Conservation (phyloP, 2,797 vertebrate species). For the Cephalopachus bancanus region DNA sequence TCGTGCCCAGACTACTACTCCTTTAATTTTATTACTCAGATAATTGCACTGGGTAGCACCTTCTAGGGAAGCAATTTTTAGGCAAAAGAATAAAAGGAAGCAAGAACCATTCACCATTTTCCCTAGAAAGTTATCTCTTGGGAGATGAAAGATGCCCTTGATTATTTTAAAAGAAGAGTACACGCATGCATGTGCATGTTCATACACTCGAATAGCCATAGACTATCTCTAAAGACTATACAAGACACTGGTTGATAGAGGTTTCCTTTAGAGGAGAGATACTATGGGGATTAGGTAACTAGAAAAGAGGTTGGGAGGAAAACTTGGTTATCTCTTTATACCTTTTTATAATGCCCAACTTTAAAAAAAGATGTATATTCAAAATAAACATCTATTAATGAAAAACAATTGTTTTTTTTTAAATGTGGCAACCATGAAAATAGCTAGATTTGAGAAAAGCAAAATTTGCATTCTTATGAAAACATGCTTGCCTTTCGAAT, state of each 20-base stretch:
- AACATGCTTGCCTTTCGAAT: background rate
- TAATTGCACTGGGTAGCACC: background rate
- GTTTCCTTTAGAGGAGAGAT: background rate
- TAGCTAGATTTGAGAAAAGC: background rate
- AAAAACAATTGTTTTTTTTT: background rate
- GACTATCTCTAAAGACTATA: background rate
- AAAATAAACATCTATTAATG: conserved; percentile 23
- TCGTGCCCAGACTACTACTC: too few relatives aligned
- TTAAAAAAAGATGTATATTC: background rate
- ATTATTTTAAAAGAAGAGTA: background rate
- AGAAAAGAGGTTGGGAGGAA: background rate
- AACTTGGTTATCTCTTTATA: background rate
- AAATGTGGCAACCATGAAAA: conserved; percentile 3
- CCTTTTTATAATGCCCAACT: background rate
- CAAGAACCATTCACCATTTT: background rate
- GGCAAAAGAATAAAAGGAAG: conserved; percentile 52
- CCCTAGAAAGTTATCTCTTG: conserved; percentile 20
- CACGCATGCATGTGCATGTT: background rate
- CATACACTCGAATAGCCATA: background rate
- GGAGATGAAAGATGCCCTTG: background rate
- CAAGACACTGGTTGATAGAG: background rate
- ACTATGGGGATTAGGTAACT: background rate
- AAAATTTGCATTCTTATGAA: background rate
- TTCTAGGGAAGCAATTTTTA: background rate
- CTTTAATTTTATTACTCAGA: background rate